phyloP scores from a whole-genome alignment of 1,140 invertebrate genomes.

The Euura saliciscinereae region DNA sequence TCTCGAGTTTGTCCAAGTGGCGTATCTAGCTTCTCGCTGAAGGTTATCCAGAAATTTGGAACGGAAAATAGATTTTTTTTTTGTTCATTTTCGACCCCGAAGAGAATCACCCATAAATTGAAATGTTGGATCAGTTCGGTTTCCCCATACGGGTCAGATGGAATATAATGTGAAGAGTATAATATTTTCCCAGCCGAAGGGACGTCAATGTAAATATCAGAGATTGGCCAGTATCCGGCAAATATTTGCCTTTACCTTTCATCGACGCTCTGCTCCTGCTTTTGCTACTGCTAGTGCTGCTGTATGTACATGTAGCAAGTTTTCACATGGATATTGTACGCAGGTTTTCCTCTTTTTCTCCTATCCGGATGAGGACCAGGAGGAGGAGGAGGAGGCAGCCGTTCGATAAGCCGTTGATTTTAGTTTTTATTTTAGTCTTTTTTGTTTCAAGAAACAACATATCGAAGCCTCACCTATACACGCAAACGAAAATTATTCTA shows the following conservation, averaged over 20 bases:
- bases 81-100: too few species aligned
- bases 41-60: too few species aligned
- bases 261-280: not conserved
- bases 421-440: not conserved
- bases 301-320: not conserved
- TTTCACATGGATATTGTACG: not conserved
- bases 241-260: conserved; percentile 39
- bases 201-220: conserved; percentile 32
- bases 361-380: not conserved
- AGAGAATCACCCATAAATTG: too few species aligned
- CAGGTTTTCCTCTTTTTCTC: not conserved
- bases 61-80: too few species aligned
- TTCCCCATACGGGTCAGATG: too few species aligned
- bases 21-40: too few species aligned
- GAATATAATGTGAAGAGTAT: conserved; percentile 29
- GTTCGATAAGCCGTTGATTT: not conserved
- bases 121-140: too few species aligned
- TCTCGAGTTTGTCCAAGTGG: too few species aligned
- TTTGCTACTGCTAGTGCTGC: not conserved
- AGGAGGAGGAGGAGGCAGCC: too few species aligned
- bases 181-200: conserved; percentile 28
- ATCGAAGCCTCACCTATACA: too few species aligned
- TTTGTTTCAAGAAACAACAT: too few species aligned
- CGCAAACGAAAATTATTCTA: too few species aligned
- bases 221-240: conserved; percentile 40